Conservation (phyloP, 2,113 vertebrate genomes). For the Suricata suricatta region DNA sequence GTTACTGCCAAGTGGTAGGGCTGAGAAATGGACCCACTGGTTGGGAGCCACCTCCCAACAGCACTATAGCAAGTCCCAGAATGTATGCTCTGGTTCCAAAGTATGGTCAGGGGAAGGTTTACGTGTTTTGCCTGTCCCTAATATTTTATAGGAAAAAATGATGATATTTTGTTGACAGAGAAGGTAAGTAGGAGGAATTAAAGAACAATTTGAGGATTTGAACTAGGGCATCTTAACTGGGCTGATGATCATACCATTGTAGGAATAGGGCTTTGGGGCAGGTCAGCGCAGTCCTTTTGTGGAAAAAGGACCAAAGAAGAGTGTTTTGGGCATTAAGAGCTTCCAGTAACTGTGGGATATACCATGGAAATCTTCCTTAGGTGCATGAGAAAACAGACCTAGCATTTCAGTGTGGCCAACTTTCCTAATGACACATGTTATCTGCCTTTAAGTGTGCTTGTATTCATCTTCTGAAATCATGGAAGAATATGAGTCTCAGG, state of each 20-base stretch:
- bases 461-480: neutral
- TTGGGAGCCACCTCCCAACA: neutral
- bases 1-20: neutral
- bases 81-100: neutral
- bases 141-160: constrained; percentile 1
- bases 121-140: neutral
- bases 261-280: neutral
- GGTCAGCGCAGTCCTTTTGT: neutral
- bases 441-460: neutral
- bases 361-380: neutral
- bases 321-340: neutral
- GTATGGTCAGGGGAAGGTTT: neutral
- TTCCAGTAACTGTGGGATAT: neutral
- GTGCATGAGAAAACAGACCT: neutral
- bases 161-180: neutral
- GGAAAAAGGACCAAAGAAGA: neutral
- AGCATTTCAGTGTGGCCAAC: neutral
- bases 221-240: neutral
- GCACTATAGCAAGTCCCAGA: neutral
- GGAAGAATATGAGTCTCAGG: neutral
- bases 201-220: neutral
- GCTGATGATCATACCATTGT: neutral
- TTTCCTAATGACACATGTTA: neutral
- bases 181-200: neutral
- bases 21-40: neutral